Percentiles rank a stretch among this genome's conserved stretches.
Evolutionary conservation across 2,888 invertebrate genomes (phyloP).

Genomic region (Ormyrus labotus): DNA sequence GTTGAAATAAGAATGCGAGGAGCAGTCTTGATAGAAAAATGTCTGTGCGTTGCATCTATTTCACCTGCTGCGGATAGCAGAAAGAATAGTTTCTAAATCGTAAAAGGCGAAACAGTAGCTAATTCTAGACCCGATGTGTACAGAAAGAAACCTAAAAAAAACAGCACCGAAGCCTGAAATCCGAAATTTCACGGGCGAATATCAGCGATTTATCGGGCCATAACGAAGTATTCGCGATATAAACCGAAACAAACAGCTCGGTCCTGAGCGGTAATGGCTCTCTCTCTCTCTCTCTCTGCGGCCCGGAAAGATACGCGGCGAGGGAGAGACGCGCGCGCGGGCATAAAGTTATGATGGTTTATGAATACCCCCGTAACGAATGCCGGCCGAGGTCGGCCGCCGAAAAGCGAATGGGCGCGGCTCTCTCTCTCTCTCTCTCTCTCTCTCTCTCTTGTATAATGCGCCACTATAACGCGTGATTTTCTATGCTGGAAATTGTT

Average conservation of each 20-base stretch:
- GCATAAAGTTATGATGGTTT: conserved; percentile 73
- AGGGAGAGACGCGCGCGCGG: conserved; percentile 48
- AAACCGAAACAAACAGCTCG: conserved; percentile 12
- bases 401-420: conserved; percentile 60
- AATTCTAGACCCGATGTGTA: too few species aligned
- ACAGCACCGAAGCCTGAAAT: too few species aligned
- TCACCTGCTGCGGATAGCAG: too few species aligned
- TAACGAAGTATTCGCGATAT: conserved; percentile 24
- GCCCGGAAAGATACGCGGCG: not conserved
- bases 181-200: too few species aligned
- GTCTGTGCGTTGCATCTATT: too few species aligned
- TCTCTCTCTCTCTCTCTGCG: not conserved
- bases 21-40: too few species aligned
- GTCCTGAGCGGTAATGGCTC: conserved; percentile 46
- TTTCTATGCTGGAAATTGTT: conserved; percentile 75
- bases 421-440: too few species aligned
- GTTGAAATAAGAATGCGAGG: too few species aligned
- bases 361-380: conserved; percentile 74
- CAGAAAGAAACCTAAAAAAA: too few species aligned
- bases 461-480: conserved; percentile 73
- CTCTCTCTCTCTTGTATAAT: conserved; percentile 45
- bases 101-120: too few species aligned
- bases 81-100: too few species aligned
- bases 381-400: conserved; percentile 61
- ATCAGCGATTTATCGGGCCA: not conserved